phyloP scores from a whole-genome alignment of 2,888 invertebrate genomes.

The Apodemia hepburni region DNA sequence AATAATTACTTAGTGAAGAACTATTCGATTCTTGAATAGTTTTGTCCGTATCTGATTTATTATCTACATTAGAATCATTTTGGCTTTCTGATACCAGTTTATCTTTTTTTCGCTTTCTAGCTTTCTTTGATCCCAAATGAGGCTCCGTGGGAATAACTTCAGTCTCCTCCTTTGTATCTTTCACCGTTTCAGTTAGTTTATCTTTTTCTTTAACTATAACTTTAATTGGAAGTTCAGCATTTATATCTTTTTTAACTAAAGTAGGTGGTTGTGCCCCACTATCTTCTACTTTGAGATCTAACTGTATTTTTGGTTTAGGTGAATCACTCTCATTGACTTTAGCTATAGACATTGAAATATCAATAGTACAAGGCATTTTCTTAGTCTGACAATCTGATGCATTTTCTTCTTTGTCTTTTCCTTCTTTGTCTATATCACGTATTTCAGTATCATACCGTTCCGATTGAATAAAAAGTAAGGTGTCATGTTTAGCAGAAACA shows the following conservation, averaged over 20 bases:
- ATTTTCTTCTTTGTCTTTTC: constrained; percentile 13
- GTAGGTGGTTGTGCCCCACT: constrained; percentile 44
- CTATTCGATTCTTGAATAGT: constrained; percentile 60
- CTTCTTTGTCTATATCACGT: constrained; percentile 30
- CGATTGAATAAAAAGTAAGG: constrained; percentile 51
- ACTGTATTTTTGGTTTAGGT: constrained; percentile 51
- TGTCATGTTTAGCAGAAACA: constrained; percentile 39
- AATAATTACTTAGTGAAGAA: constrained; percentile 65
- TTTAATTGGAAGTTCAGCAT: constrained; percentile 54
- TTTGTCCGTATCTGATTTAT: constrained; percentile 49
- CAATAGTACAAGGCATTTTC: constrained; percentile 43
- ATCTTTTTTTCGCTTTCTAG: constrained; percentile 67
- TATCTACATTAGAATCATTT: constrained; percentile 3
- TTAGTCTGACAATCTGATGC: constrained; percentile 13
- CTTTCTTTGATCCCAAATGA: constrained; percentile 57
- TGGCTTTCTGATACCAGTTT: neutral
- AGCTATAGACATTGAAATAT: constrained; percentile 57
- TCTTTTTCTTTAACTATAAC: constrained; percentile 44
- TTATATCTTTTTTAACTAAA: constrained; percentile 59
- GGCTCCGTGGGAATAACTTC: constrained; percentile 39
- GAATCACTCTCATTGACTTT: constrained; percentile 45
- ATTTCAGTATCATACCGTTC: constrained; percentile 52
- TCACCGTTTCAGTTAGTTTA: neutral
- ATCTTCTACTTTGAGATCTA: constrained; percentile 56
- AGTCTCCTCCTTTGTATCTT: neutral